Conservation (phyloP, 2,888 invertebrate genomes). For the Epinotia brunnichana region DNA sequence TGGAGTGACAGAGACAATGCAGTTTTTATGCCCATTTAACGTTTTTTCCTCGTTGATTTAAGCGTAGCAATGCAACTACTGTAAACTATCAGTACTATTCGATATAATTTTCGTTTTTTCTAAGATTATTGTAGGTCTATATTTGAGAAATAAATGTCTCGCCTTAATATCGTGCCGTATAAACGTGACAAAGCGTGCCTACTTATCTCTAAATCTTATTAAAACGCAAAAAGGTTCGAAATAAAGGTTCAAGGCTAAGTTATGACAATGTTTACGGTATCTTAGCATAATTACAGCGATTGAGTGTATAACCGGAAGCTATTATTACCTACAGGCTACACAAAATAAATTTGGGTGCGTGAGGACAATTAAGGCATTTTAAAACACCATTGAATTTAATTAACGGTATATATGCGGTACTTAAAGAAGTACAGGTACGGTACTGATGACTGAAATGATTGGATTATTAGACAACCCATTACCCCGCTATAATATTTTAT, state of each 20-base stretch:
- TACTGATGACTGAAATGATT: no score
- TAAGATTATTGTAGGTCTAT: no score
- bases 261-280: conserved; percentile 16
- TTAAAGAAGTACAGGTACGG: background rate
- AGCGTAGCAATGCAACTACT: no score
- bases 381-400: background rate
- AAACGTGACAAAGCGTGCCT: background rate
- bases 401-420: no score
- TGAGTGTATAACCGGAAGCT: conserved; percentile 5
- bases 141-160: no score
- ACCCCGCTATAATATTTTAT: no score
- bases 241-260: conserved; percentile 29
- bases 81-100: no score
- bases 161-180: background rate
- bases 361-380: conserved; percentile 6
- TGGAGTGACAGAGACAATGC: no score
- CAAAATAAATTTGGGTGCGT: conserved; percentile 16
- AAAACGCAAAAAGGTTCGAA: background rate
- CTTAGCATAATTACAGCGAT: conserved; percentile 3
- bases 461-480: no score
- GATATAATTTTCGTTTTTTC: no score
- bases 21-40: no score
- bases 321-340: conserved; percentile 5
- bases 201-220: conserved; percentile 6
- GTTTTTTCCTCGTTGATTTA: no score